Evolutionary conservation across 2,888 invertebrate genomes (phyloP).

Genomic region (Ferrisia virgata): DNA sequence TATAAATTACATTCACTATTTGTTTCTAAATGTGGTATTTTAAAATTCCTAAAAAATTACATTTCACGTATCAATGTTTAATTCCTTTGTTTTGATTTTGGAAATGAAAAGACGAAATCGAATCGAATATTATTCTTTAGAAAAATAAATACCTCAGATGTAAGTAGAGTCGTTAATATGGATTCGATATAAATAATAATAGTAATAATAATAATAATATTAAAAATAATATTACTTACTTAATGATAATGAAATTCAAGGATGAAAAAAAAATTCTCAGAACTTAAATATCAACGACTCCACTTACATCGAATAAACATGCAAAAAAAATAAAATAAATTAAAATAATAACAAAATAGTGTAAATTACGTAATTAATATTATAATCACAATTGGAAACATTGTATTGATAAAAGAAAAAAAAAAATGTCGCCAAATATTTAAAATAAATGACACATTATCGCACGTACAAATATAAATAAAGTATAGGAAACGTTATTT

Average conservation of each 20-base stretch:
- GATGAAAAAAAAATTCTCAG: neutral
- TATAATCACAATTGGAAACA: slow-evolving; percentile 19
- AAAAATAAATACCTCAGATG: neutral
- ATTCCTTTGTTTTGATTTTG: neutral
- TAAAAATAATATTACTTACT: no score
- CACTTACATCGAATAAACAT: neutral
- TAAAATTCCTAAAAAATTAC: neutral
- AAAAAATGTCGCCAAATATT: slow-evolving; percentile 21
- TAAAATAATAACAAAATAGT: slow-evolving; percentile 11
- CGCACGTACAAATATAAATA: neutral
- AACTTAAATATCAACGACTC: neutral
- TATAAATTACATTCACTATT: no score
- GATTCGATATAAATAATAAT: no score
- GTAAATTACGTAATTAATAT: slow-evolving; percentile 17
- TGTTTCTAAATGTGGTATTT: no score
- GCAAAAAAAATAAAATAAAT: neutral
- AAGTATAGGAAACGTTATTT: neutral
- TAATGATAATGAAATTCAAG: no score
- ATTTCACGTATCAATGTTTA: neutral
- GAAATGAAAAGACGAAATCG: neutral
- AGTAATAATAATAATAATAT: neutral
- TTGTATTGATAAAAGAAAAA: neutral
- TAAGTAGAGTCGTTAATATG: neutral
- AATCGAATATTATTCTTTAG: neutral
- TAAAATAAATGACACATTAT: slow-evolving; percentile 10